Evolutionary conservation across 2,113 vertebrate species (phyloP), one percentile per base, ranked within the genome.

Genomic region (Sinocyclocheilus anophthalmus): DNA sequence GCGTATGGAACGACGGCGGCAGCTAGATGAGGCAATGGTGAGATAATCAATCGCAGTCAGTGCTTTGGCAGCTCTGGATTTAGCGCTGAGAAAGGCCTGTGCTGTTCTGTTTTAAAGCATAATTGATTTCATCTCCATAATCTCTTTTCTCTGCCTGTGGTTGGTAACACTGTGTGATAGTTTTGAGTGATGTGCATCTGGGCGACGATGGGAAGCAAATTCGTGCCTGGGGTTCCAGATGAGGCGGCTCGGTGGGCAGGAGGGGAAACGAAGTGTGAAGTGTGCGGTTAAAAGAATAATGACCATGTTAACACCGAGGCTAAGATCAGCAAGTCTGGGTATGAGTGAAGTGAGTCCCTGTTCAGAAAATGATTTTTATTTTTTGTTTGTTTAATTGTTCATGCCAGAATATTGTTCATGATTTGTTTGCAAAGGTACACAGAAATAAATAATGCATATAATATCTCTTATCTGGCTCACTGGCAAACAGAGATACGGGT

Each of bases 91-190:
- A 90, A 93, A 92, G 90, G 88, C 86, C 88, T 88, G 91, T 33
- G 83, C 88, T 91, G 91, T 93, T 94, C 91, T 91, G 92, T 92
- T 94, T 95, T 93, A 95, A 92, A 92, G 84, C 90, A 88, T 95
- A 94, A 95, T 94, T 95, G 93, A 95, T 94, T 95, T 94, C 91
- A 95, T 95, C 93, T 93, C 93, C 91, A 94, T 94, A 95, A 95
- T 94, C 92, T 94, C 91, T 90, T 84, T 70, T 89, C 91, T 91
- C 83, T 85, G 90, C 92, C 94, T 94, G 94, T 93, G 91, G 90
- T 87, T 90, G 92, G 92, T 93, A 95, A 95, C 92, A 86, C 92
- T 87, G 91, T 92, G 92, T 94, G 94, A 95, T 94, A 95, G 93
- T 88, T 87, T 87, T 95, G 94, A 94, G 88, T 93, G 94, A 93